Conservation (phyloP, 2,888 invertebrate species). For the Spodoptera exigua region DNA sequence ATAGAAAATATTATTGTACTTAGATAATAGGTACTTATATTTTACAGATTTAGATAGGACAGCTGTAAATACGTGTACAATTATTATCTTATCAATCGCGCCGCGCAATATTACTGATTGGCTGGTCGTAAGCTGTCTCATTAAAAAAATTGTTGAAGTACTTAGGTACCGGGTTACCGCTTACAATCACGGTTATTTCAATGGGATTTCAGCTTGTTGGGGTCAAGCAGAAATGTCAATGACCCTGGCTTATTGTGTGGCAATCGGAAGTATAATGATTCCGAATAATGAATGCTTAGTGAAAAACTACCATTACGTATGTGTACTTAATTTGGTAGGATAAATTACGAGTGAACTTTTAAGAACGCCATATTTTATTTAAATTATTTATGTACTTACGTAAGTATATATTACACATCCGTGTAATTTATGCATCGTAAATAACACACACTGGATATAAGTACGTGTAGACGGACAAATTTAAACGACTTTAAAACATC, state of each 20-base stretch:
- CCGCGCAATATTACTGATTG: conserved; percentile 1
- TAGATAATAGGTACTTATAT: too few species aligned
- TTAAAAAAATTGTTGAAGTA: conserved; percentile 34
- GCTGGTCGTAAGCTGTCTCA: conserved; percentile 20
- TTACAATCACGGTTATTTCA: conserved; percentile 58
- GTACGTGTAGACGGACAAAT: conserved; percentile 30
- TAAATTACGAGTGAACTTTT: conserved; percentile 27
- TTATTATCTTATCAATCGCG: conserved; percentile 16
- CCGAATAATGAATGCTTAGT: conserved; percentile 65
- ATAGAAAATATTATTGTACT: too few species aligned
- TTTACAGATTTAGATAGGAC: too few species aligned
- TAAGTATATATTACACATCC: conserved; percentile 21
- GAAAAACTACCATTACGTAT: conserved; percentile 45
- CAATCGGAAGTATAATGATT: conserved; percentile 68
- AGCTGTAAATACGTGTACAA: not conserved
- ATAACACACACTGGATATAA: conserved; percentile 34
- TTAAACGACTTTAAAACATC: conserved; percentile 14
- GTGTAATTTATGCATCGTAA: conserved; percentile 39
- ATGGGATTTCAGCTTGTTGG: conserved; percentile 64
- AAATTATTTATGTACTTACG: conserved; percentile 43
- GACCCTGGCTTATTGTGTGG: conserved; percentile 69
- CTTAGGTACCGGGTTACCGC: conserved; percentile 2
- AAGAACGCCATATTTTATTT: conserved; percentile 33
- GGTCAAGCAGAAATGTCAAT: conserved; percentile 68
- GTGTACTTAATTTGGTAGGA: too few species aligned